Evolutionary conservation across 2,888 invertebrate genomes (phyloP), one percentile per base, ranked within the genome.

Genomic region (Ectemnius continuus): DNA sequence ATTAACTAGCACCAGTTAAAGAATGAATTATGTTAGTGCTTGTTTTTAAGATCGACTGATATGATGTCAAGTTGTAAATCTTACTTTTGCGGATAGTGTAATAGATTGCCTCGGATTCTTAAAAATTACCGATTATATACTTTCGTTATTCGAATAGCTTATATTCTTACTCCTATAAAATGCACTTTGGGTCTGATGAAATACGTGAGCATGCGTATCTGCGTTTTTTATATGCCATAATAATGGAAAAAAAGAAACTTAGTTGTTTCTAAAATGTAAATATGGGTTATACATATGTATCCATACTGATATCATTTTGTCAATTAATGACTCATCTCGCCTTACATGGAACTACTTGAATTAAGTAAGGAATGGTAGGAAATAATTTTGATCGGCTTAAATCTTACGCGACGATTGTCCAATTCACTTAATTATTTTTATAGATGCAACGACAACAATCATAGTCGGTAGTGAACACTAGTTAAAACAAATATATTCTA

Each of bases 11-110:
- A 47, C 23, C 3, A 23, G 8, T 36, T 36, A 11, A 36, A 36
- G 36, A 36, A 36, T 36, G 1, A 36, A 36, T 18, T 61, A 48
- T 61, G 57, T 76, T 67, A 68, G 48, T 73, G 67, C 67, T 74
- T 70, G 46, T 60, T 8, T 46, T 60, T 63, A 48, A 46, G 61
- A 68, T 60, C 47, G 59, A 77, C 78, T 61, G 73, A 69, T 68
- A 61, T 65, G 58, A 61, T 62, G 20, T 61, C 57, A 77, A 77
- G 45, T 26, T 78, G 78, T 78, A 77, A 77, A 78, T 78, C 76
- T 62, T 67, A 67, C 67, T 65, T 73, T 59, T 65, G 68, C 36
- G 62, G 66, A 66, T 23, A 57, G 71, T 75, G 62, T 66, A 68
- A 71, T 75, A 62, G 71, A 65, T 45, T 68, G 45, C 28, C n/a